Conservation (phyloP, 1,140 invertebrate genomes). For the Psilanteris sp. region DNA sequence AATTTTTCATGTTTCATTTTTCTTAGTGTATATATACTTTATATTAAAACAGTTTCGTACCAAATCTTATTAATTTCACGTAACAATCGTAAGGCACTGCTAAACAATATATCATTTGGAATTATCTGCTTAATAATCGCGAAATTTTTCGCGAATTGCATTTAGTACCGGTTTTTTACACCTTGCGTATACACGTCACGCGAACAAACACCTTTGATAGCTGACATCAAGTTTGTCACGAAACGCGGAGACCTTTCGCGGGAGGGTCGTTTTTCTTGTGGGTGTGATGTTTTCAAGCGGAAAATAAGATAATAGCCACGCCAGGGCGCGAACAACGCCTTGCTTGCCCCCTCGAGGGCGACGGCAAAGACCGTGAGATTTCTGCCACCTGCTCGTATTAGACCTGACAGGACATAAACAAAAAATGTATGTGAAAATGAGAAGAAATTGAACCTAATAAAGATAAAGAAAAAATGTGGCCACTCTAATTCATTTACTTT, state of each 20-base stretch:
- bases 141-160: conserved; percentile 41
- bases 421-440: conserved; percentile 39
- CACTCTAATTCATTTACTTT: too few species aligned
- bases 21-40: too few species aligned
- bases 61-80: conserved; percentile 20
- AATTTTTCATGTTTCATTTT: too few species aligned
- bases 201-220: conserved; percentile 43
- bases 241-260: conserved; percentile 49
- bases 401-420: conserved; percentile 51
- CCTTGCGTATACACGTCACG: conserved; percentile 43
- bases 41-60: neutral
- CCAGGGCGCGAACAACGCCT: conserved; percentile 69
- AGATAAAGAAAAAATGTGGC: conserved; percentile 14
- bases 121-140: conserved; percentile 26
- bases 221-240: conserved; percentile 57
- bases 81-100: neutral
- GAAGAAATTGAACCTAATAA: conserved; percentile 41
- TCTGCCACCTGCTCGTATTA: conserved; percentile 60
- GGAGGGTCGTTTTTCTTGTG: conserved; percentile 76
- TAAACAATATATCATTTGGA: conserved; percentile 18
- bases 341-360: conserved; percentile 29
- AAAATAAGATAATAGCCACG: conserved; percentile 79
- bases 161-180: conserved; percentile 27
- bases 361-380: conserved; percentile 62
- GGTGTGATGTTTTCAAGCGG: conserved; percentile 77